Conservation (phyloP, 2,797 vertebrate species). For the Pristis pectinata region DNA sequence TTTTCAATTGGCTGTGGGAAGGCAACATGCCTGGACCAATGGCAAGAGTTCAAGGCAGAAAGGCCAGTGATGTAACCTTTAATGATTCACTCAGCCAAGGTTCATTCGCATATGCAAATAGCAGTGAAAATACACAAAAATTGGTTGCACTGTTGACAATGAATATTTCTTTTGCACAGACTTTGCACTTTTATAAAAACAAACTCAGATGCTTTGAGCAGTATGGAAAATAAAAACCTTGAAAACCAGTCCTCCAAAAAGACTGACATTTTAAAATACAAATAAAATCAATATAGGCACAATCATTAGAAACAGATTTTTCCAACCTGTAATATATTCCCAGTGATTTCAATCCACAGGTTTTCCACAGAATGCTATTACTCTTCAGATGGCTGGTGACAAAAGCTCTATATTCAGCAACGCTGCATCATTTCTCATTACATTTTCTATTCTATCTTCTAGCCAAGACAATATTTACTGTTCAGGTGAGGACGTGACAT, state of each 20-base stretch:
- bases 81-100: too few species aligned
- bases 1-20: background rate
- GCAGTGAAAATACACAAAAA: background rate
- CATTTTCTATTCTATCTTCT: constrained; percentile 16
- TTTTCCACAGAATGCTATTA: background rate
- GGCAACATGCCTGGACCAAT: background rate
- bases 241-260: background rate
- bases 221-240: background rate
- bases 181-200: background rate
- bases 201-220: background rate
- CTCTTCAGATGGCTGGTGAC: background rate
- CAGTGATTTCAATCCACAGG: background rate
- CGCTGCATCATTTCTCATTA: background rate
- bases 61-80: too few species aligned
- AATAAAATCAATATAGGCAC: constrained; percentile 1
- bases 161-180: background rate
- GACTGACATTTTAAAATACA: constrained; percentile 2
- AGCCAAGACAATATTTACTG: constrained; percentile 18
- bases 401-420: background rate
- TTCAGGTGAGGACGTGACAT: background rate
- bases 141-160: background rate
- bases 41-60: background rate
- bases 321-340: background rate
- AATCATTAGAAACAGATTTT: background rate
- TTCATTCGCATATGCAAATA: background rate